phyloP scores from a whole-genome alignment of 2,797 vertebrate genomes.

The Falco peregrinus region DNA sequence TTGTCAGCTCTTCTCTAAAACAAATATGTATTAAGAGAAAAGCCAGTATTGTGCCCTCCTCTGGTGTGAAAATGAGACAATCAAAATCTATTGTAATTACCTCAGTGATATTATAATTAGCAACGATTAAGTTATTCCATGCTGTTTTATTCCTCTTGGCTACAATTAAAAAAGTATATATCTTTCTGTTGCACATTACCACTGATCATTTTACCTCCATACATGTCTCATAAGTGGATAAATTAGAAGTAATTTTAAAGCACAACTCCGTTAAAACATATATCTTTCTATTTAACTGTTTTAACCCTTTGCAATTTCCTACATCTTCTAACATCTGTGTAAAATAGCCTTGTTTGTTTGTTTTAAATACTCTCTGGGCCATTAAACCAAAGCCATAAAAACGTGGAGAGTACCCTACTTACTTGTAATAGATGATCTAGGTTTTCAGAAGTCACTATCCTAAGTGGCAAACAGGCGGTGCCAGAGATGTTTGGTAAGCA shows the following conservation, averaged over 20 bases:
- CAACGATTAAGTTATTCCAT: slow-evolving; percentile 92
- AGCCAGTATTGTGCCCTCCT: slow-evolving; percentile 85
- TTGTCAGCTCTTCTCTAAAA: slow-evolving; percentile 92
- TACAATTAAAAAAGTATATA: slow-evolving; percentile 97
- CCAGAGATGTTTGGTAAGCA: neutral
- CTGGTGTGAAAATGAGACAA: slow-evolving; percentile 94
- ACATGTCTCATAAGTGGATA: slow-evolving; percentile 82
- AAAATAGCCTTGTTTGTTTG: slow-evolving; percentile 54
- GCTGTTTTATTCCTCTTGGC: slow-evolving; percentile 87
- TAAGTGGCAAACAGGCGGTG: neutral
- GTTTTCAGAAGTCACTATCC: slow-evolving; percentile 39
- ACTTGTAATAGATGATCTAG: slow-evolving; percentile 33
- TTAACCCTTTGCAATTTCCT: slow-evolving; percentile 71
- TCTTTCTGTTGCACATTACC: slow-evolving; percentile 87
- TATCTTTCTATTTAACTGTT: slow-evolving; percentile 78
- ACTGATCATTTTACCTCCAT: slow-evolving; percentile 88
- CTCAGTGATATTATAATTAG: slow-evolving; percentile 98
- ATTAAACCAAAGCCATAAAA: slow-evolving; percentile 50
- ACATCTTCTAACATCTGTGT: slow-evolving; percentile 53
- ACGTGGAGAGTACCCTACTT: slow-evolving; percentile 27
- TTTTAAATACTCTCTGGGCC: slow-evolving; percentile 54
- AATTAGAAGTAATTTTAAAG: slow-evolving; percentile 87
- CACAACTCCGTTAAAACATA: slow-evolving; percentile 81
- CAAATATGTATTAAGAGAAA: slow-evolving; percentile 93
- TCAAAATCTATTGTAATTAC: slow-evolving; percentile 99